A percentile compares a stretch with the other conserved stretches of the same genome.
Conservation (phyloP, 1,140 invertebrate genomes). For the Zaprionus ornatus region DNA sequence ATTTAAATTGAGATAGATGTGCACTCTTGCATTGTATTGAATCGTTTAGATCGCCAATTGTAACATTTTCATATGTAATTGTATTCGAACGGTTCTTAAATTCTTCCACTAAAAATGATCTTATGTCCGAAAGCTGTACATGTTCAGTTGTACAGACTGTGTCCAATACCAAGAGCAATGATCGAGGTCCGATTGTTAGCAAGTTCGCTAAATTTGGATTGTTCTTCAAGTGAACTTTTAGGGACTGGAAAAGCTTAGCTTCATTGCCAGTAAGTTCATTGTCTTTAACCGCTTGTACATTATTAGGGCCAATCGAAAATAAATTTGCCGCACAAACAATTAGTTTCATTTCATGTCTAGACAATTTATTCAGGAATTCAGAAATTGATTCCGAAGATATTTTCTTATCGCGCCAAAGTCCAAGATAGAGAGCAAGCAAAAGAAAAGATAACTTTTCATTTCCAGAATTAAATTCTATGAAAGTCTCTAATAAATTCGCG, state of each 20-base stretch:
- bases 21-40: conserved; percentile 21
- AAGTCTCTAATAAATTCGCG: conserved; percentile 24
- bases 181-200: conserved; percentile 19
- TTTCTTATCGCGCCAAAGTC: conserved; percentile 47
- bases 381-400: conserved; percentile 15
- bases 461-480: conserved; percentile 18
- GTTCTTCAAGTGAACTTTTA: conserved; percentile 16
- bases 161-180: conserved; percentile 51
- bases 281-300: background rate
- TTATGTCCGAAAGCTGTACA: conserved; percentile 29
- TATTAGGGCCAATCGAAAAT: conserved; percentile 28
- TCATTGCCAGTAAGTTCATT: background rate
- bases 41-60: conserved; percentile 33
- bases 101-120: conserved; percentile 38
- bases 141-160: conserved; percentile 23
- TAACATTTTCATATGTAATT: conserved; percentile 1
- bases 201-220: conserved; percentile 18
- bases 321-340: conserved; percentile 44
- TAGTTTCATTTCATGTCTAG: conserved; percentile 40
- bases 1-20: conserved; percentile 33
- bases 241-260: conserved; percentile 14
- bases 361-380: conserved; percentile 36
- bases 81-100: conserved; percentile 9
- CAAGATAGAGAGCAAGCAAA: conserved; percentile 47
- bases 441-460: conserved; percentile 45